phyloP scores from a whole-genome alignment of 2,113 vertebrate species.

The Xiphophorus hellerii region DNA sequence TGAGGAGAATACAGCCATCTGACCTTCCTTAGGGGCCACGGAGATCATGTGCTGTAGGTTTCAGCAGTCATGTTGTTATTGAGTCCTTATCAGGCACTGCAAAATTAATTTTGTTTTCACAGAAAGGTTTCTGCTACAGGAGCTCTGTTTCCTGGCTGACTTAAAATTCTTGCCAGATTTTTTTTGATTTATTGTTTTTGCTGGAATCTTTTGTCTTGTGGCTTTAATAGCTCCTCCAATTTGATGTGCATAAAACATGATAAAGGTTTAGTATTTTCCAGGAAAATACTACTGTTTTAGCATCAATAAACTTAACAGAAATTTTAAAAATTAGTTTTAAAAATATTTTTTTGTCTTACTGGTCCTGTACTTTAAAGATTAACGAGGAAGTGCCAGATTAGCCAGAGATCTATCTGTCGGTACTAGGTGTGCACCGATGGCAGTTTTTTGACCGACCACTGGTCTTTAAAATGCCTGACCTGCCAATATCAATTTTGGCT shows the following conservation, averaged over 20 bases:
- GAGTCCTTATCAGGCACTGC: neutral
- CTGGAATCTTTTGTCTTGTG: neutral
- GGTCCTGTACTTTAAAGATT: no score
- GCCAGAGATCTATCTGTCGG: no score
- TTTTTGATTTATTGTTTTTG: neutral
- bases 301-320: neutral
- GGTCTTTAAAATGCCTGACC: no score
- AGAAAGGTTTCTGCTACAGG: neutral
- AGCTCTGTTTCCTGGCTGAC: neutral
- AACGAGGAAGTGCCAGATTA: no score
- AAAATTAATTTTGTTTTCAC: neutral
- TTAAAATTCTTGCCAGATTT: neutral
- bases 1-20: constrained; percentile 1
- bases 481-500: no score
- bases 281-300: neutral
- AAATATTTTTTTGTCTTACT: no score
- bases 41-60: neutral
- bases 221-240: neutral
- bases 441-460: no score
- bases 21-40: constrained; percentile 5
- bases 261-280: neutral
- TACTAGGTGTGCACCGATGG: no score
- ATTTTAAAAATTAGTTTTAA: no score
- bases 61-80: constrained; percentile 5
- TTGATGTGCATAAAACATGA: no score